These are phyloP conservation scores for Nephrotoma guestfalica DNA, from an alignment of 2,888 invertebrate species.

Conservation along the genomic window DNA sequence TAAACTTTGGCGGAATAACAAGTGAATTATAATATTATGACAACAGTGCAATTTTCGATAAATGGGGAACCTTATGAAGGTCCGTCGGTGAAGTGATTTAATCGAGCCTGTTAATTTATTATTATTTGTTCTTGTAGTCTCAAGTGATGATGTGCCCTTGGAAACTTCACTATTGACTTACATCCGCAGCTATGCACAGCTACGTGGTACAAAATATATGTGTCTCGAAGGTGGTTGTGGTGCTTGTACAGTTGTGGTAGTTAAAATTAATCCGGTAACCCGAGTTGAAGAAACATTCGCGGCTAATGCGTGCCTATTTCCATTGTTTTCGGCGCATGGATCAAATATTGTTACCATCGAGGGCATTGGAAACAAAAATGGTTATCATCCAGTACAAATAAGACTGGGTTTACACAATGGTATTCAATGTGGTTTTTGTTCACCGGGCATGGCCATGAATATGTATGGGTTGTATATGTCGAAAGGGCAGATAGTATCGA, in stretches of 20 bases:
- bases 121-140: not conserved
- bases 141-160: conserved; percentile 3
- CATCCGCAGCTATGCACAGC: conserved; percentile 34
- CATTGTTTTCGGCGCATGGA: conserved; percentile 36
- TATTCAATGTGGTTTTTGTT: conserved; percentile 52
- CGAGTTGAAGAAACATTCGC: not conserved
- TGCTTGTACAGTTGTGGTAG: conserved; percentile 35
- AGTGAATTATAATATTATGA: not conserved
- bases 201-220: conserved; percentile 44
- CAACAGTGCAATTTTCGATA: not conserved
- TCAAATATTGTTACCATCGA: conserved; percentile 53
- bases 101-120: not conserved
- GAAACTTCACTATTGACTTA: conserved; percentile 37
- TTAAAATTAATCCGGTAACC: conserved; percentile 19
- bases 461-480: conserved; percentile 15
- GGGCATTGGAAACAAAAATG: conserved; percentile 45
- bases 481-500: not conserved
- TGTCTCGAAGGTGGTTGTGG: conserved; percentile 49
- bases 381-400: conserved; percentile 47
- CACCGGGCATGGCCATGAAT: conserved; percentile 44
- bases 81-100: not conserved
- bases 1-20: not conserved
- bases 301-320: conserved; percentile 9
- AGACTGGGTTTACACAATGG: conserved; percentile 44
- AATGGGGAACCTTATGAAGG: not conserved